phyloP scores from a whole-genome alignment of 2,888 invertebrate genomes.

The Coenonympha glycerion region DNA sequence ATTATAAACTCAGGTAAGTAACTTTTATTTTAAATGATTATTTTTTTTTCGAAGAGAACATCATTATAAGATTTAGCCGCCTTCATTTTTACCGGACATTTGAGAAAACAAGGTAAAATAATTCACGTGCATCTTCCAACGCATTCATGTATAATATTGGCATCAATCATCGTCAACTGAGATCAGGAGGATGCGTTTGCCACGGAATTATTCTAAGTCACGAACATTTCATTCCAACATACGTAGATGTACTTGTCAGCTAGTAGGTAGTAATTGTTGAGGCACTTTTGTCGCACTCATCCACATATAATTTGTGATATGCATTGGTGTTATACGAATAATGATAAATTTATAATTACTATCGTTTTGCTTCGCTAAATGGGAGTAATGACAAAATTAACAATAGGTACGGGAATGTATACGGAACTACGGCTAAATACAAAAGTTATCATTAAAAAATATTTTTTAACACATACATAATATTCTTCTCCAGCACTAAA shows the following conservation, averaged over 20 bases:
- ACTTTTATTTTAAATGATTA: too few relatives aligned
- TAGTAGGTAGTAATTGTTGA: background rate
- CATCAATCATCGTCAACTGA: conserved; percentile 1
- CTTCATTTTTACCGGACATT: background rate
- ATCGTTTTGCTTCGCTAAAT: background rate
- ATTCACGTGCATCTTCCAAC: background rate
- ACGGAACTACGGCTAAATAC: background rate
- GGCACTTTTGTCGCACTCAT: background rate
- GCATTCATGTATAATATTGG: background rate
- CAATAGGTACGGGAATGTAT: background rate
- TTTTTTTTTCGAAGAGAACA: too few relatives aligned
- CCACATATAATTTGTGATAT: background rate
- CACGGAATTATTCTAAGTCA: conserved; percentile 1
- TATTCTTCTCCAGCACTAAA: too few relatives aligned
- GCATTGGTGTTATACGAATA: background rate
- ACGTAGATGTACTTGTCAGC: background rate
- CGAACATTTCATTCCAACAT: conserved; percentile 3
- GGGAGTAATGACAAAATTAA: background rate
- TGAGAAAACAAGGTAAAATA: background rate
- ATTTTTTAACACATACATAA: too few relatives aligned
- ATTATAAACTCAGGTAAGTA: too few relatives aligned
- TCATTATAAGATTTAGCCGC: too few relatives aligned
- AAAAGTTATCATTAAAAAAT: too few relatives aligned
- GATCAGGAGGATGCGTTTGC: conserved; percentile 8
- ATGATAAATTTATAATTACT: background rate